phyloP scores from a whole-genome alignment of 92 coral and sea anemone species.

The Zoanthus sansibaricus region DNA sequence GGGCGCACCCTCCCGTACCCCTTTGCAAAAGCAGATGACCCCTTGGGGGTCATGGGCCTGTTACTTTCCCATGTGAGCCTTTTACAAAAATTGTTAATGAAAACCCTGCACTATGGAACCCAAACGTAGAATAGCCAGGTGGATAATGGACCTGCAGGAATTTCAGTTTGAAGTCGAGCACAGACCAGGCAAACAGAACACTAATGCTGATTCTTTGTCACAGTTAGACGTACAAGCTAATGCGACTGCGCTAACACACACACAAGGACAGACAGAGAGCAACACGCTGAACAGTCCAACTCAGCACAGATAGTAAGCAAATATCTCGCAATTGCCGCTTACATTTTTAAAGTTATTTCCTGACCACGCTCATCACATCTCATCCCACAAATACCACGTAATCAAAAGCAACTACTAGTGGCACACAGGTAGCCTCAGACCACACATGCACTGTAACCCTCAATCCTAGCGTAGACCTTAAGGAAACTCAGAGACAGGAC shows the following conservation, averaged over 20 bases:
- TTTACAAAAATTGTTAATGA: too few species aligned
- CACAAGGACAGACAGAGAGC: slow-evolving; percentile 7
- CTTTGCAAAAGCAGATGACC: too few species aligned
- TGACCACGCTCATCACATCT: slow-evolving; percentile 4
- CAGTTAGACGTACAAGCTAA: slow-evolving; percentile 17
- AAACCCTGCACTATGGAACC: slow-evolving; percentile 12
- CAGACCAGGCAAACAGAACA: slow-evolving; percentile 25
- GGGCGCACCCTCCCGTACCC: too few species aligned
- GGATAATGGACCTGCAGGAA: slow-evolving; percentile 54
- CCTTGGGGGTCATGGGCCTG: too few species aligned
- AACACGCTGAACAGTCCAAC: background rate
- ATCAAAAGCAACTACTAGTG: slow-evolving; percentile 9
- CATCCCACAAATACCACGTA: slow-evolving; percentile 3
- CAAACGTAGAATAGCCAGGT: slow-evolving; percentile 40
- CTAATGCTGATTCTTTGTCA: slow-evolving; percentile 28
- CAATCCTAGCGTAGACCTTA: background rate
- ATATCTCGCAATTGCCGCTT: slow-evolving; percentile 13
- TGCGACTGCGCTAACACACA: slow-evolving; percentile 11
- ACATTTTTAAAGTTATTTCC: slow-evolving; percentile 6
- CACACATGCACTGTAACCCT: slow-evolving; percentile 2
- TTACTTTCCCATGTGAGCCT: too few species aligned
- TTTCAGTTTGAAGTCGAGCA: slow-evolving; percentile 40
- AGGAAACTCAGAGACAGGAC: background rate
- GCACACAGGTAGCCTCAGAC: slow-evolving; percentile 17
- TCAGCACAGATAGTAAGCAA: slow-evolving; percentile 11